Conservation (phyloP, 2,797 vertebrate genomes). For the Sylvilagus floridanus region DNA sequence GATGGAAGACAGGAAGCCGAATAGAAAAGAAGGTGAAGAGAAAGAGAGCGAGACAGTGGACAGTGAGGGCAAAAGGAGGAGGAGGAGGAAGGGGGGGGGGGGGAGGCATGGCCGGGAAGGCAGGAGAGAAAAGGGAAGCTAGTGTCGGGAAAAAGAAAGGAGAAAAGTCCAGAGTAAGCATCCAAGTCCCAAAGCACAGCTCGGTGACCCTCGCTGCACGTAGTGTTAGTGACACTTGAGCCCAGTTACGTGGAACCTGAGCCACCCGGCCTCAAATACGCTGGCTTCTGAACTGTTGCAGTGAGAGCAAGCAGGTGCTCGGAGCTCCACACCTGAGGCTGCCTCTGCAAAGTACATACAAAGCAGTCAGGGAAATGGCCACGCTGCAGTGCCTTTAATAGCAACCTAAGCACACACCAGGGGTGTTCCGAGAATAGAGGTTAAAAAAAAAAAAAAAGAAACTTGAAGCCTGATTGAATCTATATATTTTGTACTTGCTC, state of each 20-base stretch:
- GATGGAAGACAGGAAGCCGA: slow-evolving; percentile 32
- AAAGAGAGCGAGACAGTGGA: slow-evolving; percentile 69
- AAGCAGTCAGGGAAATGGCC: slow-evolving; percentile 42
- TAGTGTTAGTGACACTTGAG: slow-evolving; percentile 70
- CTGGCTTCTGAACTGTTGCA: slow-evolving; percentile 52
- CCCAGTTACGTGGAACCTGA: slow-evolving; percentile 70
- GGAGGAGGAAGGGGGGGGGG: not conserved
- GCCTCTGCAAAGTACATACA: slow-evolving; percentile 1
- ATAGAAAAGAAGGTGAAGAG: not conserved
- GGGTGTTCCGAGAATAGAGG: not conserved
- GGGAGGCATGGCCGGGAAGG: slow-evolving; percentile 56
- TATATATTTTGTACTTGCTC: not conserved
- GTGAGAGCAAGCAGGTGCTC: slow-evolving; percentile 70
- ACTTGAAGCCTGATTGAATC: not conserved
- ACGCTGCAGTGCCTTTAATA: not conserved
- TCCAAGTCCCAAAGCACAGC: slow-evolving; percentile 64
- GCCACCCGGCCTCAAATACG: slow-evolving; percentile 63
- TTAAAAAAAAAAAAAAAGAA: slow-evolving; percentile 5
- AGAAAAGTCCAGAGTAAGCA: slow-evolving; percentile 58
- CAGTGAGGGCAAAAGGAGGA: slow-evolving; percentile 61
- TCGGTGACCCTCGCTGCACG: not conserved
- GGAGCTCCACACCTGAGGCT: slow-evolving; percentile 67
- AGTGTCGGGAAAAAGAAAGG: not conserved
- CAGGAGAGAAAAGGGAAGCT: not conserved
- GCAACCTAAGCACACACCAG: not conserved